These are phyloP conservation scores for Cordilura impudica DNA, from an alignment of 2,888 invertebrate species.

Conservation along the genomic window DNA sequence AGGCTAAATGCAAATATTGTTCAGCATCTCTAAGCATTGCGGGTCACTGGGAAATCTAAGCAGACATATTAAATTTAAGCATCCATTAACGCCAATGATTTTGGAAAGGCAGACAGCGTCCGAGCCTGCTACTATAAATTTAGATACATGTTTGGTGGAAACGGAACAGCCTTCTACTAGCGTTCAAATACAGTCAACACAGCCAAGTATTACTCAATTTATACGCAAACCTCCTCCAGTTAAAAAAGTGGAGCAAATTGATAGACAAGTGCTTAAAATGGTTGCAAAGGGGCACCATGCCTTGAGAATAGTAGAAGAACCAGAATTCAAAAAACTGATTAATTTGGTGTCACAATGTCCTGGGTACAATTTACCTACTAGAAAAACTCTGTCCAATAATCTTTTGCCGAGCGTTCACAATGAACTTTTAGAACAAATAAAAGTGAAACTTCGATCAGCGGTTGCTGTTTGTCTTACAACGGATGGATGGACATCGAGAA, in stretches of 20 bases:
- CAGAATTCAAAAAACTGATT: constrained; percentile 1
- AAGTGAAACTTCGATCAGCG: background rate
- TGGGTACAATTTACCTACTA: constrained; percentile 1
- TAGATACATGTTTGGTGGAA: too few species aligned
- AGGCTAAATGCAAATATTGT: constrained; percentile 2
- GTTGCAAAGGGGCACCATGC: constrained; percentile 15
- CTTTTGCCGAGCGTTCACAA: too few species aligned
- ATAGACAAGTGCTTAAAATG: constrained; percentile 18
- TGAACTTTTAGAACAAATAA: background rate
- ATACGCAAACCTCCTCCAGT: background rate
- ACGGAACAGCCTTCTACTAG: too few species aligned
- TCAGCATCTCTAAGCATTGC: background rate
- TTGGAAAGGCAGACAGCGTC: too few species aligned
- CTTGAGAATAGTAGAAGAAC: constrained; percentile 13
- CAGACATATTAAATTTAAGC: too few species aligned
- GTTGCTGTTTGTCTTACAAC: constrained; percentile 4
- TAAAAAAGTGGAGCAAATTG: background rate
- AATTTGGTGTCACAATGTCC: background rate
- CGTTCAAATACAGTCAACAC: background rate
- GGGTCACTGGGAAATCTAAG: background rate
- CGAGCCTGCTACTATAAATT: too few species aligned
- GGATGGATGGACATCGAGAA: too few species aligned
- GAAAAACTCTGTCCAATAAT: background rate
- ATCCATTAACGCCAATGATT: too few species aligned
- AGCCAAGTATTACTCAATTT: background rate